Evolutionary conservation across 2,797 vertebrate genomes (phyloP).

Genomic region (Danio aesculapii): DNA sequence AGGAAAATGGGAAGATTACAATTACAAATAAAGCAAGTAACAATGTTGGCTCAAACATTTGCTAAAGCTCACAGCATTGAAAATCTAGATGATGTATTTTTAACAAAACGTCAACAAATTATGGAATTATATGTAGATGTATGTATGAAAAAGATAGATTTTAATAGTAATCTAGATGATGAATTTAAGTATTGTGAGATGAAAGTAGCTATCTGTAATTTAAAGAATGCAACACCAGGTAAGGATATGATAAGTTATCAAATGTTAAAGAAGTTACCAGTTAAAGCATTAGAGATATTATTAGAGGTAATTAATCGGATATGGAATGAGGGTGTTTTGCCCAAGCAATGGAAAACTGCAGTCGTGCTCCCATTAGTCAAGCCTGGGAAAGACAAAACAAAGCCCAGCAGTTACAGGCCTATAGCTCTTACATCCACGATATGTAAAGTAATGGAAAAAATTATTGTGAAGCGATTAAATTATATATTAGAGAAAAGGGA

Average conservation of each 20-base stretch:
- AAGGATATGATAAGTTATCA: neutral
- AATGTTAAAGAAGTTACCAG: neutral
- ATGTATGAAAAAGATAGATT: neutral
- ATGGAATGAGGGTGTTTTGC: too few relatives aligned
- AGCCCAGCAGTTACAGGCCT: too few relatives aligned
- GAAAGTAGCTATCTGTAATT: neutral
- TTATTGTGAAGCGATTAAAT: neutral
- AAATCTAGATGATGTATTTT: neutral
- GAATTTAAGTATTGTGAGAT: neutral
- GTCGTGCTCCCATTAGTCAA: too few relatives aligned
- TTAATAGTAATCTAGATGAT: neutral
- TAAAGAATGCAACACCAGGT: neutral
- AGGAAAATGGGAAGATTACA: neutral
- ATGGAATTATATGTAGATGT: neutral
- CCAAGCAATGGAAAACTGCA: too few relatives aligned
- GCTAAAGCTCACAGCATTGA: neutral
- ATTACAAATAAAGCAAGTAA: slow-evolving; percentile 5
- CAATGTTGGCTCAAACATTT: neutral
- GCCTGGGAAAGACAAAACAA: too few relatives aligned
- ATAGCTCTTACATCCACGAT: too few relatives aligned
- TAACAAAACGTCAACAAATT: neutral
- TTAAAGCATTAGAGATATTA: too few relatives aligned
- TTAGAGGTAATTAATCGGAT: too few relatives aligned
- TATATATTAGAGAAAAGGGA: too few relatives aligned
- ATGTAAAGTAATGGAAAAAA: too few relatives aligned